Percentiles rank a stretch among this genome's conserved stretches.
Conservation (phyloP, 2,797 vertebrate genomes). For the Sardinella longiceps region DNA sequence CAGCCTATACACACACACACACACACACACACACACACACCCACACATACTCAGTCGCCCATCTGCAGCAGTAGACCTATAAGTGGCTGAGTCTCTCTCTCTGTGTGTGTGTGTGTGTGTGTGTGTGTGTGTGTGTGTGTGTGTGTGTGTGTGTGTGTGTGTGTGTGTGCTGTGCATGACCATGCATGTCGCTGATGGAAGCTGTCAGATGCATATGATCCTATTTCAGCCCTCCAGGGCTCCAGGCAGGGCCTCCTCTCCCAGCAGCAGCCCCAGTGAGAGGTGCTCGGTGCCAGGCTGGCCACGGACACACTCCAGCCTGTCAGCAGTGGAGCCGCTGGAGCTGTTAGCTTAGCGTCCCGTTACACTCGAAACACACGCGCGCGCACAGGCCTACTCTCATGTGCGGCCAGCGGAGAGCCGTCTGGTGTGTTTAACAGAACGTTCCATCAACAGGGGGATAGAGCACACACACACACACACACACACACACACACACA, state of each 20-base stretch:
- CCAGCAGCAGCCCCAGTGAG: not conserved
- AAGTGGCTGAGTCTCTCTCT: conserved; percentile 58
- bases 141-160: too few relatives aligned
- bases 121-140: too few relatives aligned
- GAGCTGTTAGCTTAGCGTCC: conserved; percentile 22
- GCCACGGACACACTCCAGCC: conserved; percentile 22
- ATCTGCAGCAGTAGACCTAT: conserved; percentile 55
- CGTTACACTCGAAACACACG: not conserved
- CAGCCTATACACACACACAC: conserved; percentile 15
- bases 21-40: not conserved
- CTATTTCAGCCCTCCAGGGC: conserved; percentile 56
- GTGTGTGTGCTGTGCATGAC: conserved; percentile 59
- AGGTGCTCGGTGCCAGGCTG: not conserved
- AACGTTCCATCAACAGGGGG: not conserved
- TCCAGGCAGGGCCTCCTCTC: not conserved
- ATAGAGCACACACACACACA: conserved; percentile 2
- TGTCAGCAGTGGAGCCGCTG: conserved; percentile 4
- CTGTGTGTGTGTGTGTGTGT: too few relatives aligned
- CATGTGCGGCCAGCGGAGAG: not conserved
- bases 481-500: conserved; percentile 4
- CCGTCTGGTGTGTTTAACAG: not conserved
- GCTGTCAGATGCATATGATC: conserved; percentile 75
- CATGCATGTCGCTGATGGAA: conserved; percentile 59
- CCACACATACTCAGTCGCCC: not conserved
- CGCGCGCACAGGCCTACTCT: not conserved